Conservation (phyloP, 1,140 invertebrate species). For the Drosophila repletoides region DNA sequence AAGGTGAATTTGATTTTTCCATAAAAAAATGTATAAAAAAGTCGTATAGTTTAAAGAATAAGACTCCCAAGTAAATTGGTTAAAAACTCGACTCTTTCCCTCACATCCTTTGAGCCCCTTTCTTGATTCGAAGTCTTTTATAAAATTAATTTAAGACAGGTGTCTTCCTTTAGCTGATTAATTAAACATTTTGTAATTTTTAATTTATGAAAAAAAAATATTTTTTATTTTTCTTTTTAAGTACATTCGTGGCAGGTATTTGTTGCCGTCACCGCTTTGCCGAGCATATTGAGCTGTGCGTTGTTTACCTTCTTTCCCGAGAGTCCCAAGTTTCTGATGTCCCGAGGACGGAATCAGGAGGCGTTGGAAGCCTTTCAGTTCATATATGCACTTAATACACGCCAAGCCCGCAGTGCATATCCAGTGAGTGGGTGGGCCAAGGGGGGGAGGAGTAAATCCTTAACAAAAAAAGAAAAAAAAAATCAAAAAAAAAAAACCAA, state of each 20-base stretch:
- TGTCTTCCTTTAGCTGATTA: too few species aligned
- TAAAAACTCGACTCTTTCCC: too few species aligned
- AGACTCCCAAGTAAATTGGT: too few species aligned
- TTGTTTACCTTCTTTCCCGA: conserved; percentile 88
- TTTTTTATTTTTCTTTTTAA: conserved; percentile 47
- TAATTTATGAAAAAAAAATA: neutral
- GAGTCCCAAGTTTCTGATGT: conserved; percentile 92
- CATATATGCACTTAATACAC: conserved; percentile 84
- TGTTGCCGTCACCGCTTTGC: conserved; percentile 86
- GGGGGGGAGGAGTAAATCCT: too few species aligned
- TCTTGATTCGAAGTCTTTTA: neutral
- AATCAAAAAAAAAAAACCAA: neutral
- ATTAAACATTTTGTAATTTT: neutral
- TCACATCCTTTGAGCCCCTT: too few species aligned
- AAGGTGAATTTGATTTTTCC: too few species aligned
- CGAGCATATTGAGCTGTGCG: conserved; percentile 86
- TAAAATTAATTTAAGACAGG: neutral
- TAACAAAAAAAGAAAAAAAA: neutral
- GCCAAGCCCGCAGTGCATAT: conserved; percentile 84
- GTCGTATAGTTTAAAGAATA: too few species aligned
- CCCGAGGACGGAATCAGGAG: conserved; percentile 87
- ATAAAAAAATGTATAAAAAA: too few species aligned
- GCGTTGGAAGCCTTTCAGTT: conserved; percentile 82
- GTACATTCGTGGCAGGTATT: conserved; percentile 91
- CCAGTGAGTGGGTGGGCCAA: conserved; percentile 86